These are phyloP conservation scores for Willisornis vidua DNA, from an alignment of 2,113 vertebrate genomes.

Conservation along the genomic window DNA sequence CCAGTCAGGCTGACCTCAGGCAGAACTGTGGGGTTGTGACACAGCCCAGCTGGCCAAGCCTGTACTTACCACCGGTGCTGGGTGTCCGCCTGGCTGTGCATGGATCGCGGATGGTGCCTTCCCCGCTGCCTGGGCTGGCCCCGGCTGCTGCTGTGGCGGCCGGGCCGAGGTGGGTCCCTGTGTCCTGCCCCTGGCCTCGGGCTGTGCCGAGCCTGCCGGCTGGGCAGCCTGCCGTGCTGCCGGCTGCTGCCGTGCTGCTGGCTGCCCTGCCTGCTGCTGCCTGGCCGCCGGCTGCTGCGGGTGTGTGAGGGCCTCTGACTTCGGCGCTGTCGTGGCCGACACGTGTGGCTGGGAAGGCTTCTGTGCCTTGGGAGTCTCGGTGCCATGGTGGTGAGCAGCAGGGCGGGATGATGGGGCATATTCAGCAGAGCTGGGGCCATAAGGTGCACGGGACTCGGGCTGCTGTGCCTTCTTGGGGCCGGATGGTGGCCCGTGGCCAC, in stretches of 20 bases:
- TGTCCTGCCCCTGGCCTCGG: constrained; percentile 17
- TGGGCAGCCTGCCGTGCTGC: constrained; percentile 68
- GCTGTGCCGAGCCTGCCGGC: background rate
- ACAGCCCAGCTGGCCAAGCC: background rate
- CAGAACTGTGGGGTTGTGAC: background rate
- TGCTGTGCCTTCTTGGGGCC: constrained; percentile 81
- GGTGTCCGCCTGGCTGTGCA: constrained; percentile 67
- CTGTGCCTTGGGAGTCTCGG: constrained; percentile 83
- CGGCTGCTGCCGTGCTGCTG: constrained; percentile 61
- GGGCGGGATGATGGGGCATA: constrained; percentile 79
- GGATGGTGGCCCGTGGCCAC: constrained; percentile 76
- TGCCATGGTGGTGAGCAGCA: constrained; percentile 77
- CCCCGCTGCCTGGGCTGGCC: constrained; percentile 27
- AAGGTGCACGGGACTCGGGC: constrained; percentile 78
- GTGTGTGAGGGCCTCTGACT: constrained; percentile 67
- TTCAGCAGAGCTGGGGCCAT: constrained; percentile 80
- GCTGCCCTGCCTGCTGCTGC: constrained; percentile 66
- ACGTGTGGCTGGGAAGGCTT: constrained; percentile 78
- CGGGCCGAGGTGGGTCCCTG: constrained; percentile 58
- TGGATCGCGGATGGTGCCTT: constrained; percentile 65
- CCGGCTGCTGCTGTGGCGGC: constrained; percentile 64
- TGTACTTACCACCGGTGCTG: constrained; percentile 76
- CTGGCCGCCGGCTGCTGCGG: constrained; percentile 68
- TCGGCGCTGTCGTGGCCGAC: constrained; percentile 72
- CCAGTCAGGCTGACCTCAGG: rapidly evolving